phyloP scores from a whole-genome alignment of 2,888 invertebrate genomes.

The Chloroclysta siterata region DNA sequence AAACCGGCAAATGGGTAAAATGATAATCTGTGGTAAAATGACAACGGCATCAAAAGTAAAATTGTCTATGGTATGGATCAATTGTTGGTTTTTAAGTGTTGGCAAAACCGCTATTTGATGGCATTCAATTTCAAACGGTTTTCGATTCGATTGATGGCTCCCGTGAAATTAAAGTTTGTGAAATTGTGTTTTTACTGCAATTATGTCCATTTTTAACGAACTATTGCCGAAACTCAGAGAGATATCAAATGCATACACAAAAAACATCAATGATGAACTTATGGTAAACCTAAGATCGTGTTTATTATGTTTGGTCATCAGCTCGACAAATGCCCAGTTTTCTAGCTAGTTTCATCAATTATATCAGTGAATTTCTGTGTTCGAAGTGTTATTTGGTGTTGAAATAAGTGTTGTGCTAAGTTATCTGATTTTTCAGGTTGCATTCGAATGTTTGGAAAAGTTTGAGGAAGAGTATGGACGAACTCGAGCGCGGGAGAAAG shows the following conservation, averaged over 20 bases:
- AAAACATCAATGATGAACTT: slow-evolving; percentile 65
- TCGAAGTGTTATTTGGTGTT: slow-evolving; percentile 15
- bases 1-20: neutral
- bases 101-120: slow-evolving; percentile 49
- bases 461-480: slow-evolving; percentile 70
- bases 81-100: slow-evolving; percentile 45
- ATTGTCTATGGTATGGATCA: slow-evolving; percentile 17
- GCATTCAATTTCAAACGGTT: slow-evolving; percentile 81
- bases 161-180: slow-evolving; percentile 65
- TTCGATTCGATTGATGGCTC: slow-evolving; percentile 66
- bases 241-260: slow-evolving; percentile 60
- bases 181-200: slow-evolving; percentile 61
- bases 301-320: slow-evolving; percentile 12
- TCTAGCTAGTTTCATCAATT: slow-evolving; percentile 4
- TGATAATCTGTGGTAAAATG: too few species aligned
- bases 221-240: slow-evolving; percentile 66
- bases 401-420: slow-evolving; percentile 23
- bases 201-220: slow-evolving; percentile 78
- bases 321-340: slow-evolving; percentile 20
- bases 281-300: slow-evolving; percentile 59
- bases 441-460: slow-evolving; percentile 62
- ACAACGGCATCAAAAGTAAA: neutral
- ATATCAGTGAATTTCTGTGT: slow-evolving; percentile 4
- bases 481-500: slow-evolving; percentile 57
- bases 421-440: slow-evolving; percentile 62